Conservation (phyloP, 2,888 invertebrate species). For the Calameuta idolon region DNA sequence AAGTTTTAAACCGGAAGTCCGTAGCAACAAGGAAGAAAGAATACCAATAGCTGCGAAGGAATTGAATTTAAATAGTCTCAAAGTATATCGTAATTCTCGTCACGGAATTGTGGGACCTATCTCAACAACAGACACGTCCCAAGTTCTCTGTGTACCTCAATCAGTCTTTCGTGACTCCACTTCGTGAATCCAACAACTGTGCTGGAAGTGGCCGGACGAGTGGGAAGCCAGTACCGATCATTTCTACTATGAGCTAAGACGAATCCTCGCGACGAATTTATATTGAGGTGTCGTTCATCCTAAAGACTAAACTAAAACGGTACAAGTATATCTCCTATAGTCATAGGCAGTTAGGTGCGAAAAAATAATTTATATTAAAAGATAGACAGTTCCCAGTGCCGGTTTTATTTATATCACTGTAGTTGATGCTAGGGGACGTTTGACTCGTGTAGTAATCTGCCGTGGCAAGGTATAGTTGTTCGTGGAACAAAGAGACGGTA, state of each 20-base stretch:
- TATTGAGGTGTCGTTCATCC: too few species aligned
- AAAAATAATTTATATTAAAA: not conserved
- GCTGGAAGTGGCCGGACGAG: not conserved
- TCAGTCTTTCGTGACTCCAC: conserved; percentile 11
- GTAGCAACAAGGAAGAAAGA: not conserved
- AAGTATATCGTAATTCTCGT: conserved; percentile 8
- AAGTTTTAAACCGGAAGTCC: not conserved
- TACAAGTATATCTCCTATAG: not conserved
- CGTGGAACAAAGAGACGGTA: not conserved
- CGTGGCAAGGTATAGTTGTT: not conserved
- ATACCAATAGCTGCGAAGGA: not conserved
- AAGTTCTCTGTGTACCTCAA: conserved; percentile 1
- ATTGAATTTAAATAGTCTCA: not conserved
- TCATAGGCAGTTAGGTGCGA: not conserved
- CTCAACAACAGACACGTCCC: conserved; percentile 11
- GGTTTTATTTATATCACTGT: not conserved
- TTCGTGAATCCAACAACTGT: not conserved
- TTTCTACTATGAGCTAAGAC: not conserved
- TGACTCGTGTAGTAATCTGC: not conserved
- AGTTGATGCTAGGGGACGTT: not conserved
- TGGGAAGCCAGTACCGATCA: not conserved
- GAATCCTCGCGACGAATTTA: conserved; percentile 31
- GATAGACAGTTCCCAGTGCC: not conserved
- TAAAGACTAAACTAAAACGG: not conserved
- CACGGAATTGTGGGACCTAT: conserved; percentile 13